Evolutionary conservation across 1,140 invertebrate species (phyloP).

Genomic region (Ceratitis capitata): DNA sequence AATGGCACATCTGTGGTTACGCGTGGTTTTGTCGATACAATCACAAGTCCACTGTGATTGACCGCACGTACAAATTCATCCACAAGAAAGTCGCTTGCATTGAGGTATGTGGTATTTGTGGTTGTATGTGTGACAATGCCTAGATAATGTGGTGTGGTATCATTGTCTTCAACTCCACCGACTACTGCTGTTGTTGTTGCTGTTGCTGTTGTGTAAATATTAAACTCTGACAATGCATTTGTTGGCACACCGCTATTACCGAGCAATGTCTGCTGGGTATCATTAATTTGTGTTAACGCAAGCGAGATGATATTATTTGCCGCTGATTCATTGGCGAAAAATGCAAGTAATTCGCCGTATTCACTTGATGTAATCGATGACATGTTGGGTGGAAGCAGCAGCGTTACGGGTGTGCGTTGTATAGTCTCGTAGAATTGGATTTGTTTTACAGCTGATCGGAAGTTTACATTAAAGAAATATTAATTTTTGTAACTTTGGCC

Average conservation of each 20-base stretch:
- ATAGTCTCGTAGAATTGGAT: neutral
- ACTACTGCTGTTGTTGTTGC: neutral
- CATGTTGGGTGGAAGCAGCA: slow-evolving; percentile 2
- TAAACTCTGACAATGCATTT: neutral
- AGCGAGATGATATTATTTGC: slow-evolving; percentile 37
- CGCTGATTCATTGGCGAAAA: neutral
- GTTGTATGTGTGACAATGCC: neutral
- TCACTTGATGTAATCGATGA: slow-evolving; percentile 24
- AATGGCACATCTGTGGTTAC: slow-evolving; percentile 53
- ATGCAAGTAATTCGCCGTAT: slow-evolving; percentile 29
- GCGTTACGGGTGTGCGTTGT: neutral
- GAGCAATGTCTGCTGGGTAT: neutral
- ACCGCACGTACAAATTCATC: neutral
- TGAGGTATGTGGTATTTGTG: neutral
- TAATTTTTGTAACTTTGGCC: neutral
- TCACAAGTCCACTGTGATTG: neutral
- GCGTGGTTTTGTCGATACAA: neutral
- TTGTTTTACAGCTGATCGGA: neutral
- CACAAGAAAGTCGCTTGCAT: neutral
- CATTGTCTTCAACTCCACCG: no score
- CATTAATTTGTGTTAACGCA: slow-evolving; percentile 40
- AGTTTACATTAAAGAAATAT: neutral
- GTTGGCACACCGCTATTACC: neutral
- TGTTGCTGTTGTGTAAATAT: neutral
- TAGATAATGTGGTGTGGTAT: no score